Base-by-base conservation (phyloP, 2,113 vertebrate genomes). In the Tachysurus fulvidraco region DNA sequence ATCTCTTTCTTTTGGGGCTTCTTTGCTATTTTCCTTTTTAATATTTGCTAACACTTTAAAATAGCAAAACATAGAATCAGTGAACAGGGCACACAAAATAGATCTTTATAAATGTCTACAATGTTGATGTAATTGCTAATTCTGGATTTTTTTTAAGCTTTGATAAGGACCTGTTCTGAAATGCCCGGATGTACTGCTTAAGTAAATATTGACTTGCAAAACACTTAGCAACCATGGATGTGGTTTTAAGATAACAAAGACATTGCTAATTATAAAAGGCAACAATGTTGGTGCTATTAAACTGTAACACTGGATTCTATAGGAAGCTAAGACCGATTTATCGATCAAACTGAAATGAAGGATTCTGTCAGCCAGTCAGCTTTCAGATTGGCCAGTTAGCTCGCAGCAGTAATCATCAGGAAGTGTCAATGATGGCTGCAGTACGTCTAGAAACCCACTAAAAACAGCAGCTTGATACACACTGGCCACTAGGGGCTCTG, bases 181-280 rank as follows among this genome's bases (percentile, higher is more conserved):
- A 67, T 83, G 52, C 73, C 81, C 83, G 88, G 86, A 89, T 90
- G 50, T 89, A 88, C 86, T 64, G 64, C 77, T 83, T 81, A 85
- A 89, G 87, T 88, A 81, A 91, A 91, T 85, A 90, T 0, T 62
- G 88, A 91, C 78, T 64, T 85, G 77, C 84, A 79, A 10, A 10
- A 62, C 59, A 62, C 59, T 82, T 86, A 86, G 86, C 36, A 76
- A 80, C 86, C 83, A 91, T 73, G 86, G 89, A 92, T 89, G 91
- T 91, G 89, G 88, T 89, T 76, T 87, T 85, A 59, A 86, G 88
- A 77, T 30, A 84, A 23, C 54, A 69, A 57, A 65, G 64, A 69
- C 10, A 21, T 52, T 52, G 36, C 7, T 21, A 46, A 17, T 7
- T 3, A 76, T 62, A 36, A 11, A 52, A 84, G 36, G 41, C 52